phyloP scores from a whole-genome alignment of 2,888 invertebrate genomes.

The Adineta ricciae region DNA sequence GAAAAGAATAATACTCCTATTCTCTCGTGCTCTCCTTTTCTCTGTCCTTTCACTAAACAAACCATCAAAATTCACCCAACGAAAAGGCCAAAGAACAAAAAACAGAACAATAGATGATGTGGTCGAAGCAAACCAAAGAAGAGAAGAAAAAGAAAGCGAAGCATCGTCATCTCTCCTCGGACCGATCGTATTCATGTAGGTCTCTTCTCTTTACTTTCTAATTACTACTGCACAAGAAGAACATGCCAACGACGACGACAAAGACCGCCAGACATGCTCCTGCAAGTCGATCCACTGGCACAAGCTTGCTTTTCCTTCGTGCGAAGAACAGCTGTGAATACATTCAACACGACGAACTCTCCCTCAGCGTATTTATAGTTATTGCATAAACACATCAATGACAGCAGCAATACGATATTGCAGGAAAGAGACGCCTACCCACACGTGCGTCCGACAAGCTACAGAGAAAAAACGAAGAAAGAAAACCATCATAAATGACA shows the following conservation, averaged over 20 bases:
- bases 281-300: background rate
- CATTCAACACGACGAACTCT: background rate
- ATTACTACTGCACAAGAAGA: background rate
- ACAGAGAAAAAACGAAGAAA: background rate
- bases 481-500: background rate
- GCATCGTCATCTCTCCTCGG: background rate
- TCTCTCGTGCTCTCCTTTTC: background rate
- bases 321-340: background rate
- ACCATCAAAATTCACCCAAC: background rate
- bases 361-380: background rate
- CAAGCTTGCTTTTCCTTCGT: background rate
- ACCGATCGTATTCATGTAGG: background rate
- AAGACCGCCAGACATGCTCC: background rate
- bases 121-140: background rate
- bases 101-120: background rate
- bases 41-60: background rate
- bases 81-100: background rate
- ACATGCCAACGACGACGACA: background rate
- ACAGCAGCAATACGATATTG: background rate
- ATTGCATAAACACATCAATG: background rate
- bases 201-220: background rate
- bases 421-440: background rate
- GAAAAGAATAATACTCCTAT: background rate
- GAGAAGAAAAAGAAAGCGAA: background rate
- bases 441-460: background rate